phyloP scores from a whole-genome alignment of 2,888 invertebrate species.

The Yponomeuta malinellus region DNA sequence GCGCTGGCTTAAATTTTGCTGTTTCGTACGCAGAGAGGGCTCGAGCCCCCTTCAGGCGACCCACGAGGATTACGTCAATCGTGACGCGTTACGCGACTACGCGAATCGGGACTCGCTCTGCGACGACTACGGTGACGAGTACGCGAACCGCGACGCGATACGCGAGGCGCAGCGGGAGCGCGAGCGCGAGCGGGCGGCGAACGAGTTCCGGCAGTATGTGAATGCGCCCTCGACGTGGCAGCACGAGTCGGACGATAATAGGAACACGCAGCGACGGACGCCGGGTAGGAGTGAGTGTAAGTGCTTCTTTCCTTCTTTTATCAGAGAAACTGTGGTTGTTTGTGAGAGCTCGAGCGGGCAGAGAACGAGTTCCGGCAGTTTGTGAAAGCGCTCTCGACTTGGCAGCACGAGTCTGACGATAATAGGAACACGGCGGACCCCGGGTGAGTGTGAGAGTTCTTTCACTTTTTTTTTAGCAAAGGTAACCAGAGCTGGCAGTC shows the following conservation, averaged over 20 bases:
- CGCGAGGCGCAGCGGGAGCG: slow-evolving; percentile 65
- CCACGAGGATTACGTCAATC: slow-evolving; percentile 68
- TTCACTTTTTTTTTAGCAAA: neutral
- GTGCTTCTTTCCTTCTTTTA: neutral
- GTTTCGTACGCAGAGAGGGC: slow-evolving; percentile 68
- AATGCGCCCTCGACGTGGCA: slow-evolving; percentile 63
- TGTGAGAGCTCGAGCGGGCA: slow-evolving; percentile 41
- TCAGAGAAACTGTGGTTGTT: neutral
- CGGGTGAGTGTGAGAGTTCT: slow-evolving; percentile 44
- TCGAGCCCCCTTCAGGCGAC: slow-evolving; percentile 60
- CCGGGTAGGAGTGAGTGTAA: slow-evolving; percentile 45
- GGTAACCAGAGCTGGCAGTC: neutral
- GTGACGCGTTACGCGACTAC: slow-evolving; percentile 62
- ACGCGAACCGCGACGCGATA: slow-evolving; percentile 69
- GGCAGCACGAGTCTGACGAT: slow-evolving; percentile 58
- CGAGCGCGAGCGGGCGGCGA: slow-evolving; percentile 50
- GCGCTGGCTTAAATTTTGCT: slow-evolving; percentile 66
- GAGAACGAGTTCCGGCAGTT: slow-evolving; percentile 65
- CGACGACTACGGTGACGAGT: slow-evolving; percentile 70
- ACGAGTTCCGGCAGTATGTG: slow-evolving; percentile 68
- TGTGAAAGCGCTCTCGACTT: slow-evolving; percentile 63
- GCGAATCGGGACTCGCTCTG: slow-evolving; percentile 66
- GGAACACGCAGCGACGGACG: slow-evolving; percentile 61
- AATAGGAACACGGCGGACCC: slow-evolving; percentile 58
- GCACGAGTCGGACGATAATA: slow-evolving; percentile 56